Base-by-base conservation (phyloP, 2,113 vertebrate species). In the Lamprotornis superbus region DNA sequence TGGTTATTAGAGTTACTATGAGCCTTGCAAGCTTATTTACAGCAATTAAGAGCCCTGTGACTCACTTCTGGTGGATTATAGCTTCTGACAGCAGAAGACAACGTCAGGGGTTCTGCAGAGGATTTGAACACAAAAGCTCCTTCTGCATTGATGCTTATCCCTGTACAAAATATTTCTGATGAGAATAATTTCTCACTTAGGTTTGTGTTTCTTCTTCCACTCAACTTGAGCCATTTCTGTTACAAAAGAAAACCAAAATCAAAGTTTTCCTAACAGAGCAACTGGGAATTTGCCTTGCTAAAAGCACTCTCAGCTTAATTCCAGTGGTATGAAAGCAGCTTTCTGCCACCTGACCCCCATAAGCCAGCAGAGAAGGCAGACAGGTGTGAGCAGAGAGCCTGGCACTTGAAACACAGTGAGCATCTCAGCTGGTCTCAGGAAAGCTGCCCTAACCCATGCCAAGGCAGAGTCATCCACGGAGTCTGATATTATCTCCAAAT, bases 1-100 rank as follows among this genome's bases (percentile, higher is more conserved):
- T 76, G 63, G 47, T 69, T 61, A 83, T 70, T 81, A 74, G 22
- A 74, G 14, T 59, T 83, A 31, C n/a, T 75, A 83, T 4, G 12
- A 94, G 42, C 18, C 39, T 80, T 86, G 46, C 50, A 89, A 91
- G 88, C 40, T 93, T 83, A 88, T 74, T 94, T 90, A 83, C 55
- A 88, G 63, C 46, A 86, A 85, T 81, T 93, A 92, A 67, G 50
- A 96, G 57, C 14, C 33, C 23, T 13, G 30, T 90, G 79, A 88
- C 46, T 93, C 82, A 55, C 7, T 90, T 44, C 46, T 88, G 60
- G 18, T 64, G 24, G 17, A 77, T 76, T 87, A 24, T 9, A 90
- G 49, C 55, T 86, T 92, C 71, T 83, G 49, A 81, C 50, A 87
- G 39, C 31, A 82, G 49, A 76, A 44, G 65, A 49, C 55, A 91